Evolutionary conservation across 2,888 invertebrate species (phyloP).

Genomic region (Philereme vetulata): DNA sequence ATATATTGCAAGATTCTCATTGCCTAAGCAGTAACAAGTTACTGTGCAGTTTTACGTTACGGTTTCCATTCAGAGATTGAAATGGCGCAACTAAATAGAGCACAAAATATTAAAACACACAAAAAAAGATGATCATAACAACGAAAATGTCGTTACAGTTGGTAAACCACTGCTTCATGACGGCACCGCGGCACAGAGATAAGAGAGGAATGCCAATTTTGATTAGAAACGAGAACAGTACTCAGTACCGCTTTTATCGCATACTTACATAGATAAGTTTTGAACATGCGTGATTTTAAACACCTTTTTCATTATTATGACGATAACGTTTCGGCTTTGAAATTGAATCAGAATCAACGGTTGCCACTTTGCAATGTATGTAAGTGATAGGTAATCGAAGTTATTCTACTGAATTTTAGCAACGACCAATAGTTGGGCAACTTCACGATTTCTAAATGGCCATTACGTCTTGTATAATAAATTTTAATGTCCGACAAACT

Average conservation of each 20-base stretch:
- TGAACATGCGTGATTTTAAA: conserved; percentile 67
- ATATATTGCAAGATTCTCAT: conserved; percentile 59
- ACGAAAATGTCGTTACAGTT: conserved; percentile 56
- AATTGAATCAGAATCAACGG: conserved; percentile 22
- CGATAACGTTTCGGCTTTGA: conserved; percentile 38
- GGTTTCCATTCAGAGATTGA: conserved; percentile 32
- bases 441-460: conserved; percentile 33
- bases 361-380: conserved; percentile 20
- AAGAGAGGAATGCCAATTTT: conserved; percentile 76
- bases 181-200: conserved; percentile 57
- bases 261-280: conserved; percentile 70
- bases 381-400: conserved; percentile 22
- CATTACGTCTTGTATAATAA: conserved; percentile 35
- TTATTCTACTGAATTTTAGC: conserved; percentile 32
- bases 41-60: conserved; percentile 36
- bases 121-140: conserved; percentile 48
- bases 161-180: conserved; percentile 64
- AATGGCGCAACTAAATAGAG: conserved; percentile 39
- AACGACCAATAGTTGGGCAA: conserved; percentile 32
- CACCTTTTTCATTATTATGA: conserved; percentile 54
- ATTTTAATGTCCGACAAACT: conserved; percentile 42
- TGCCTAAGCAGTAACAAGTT: conserved; percentile 40
- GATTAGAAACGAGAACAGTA: conserved; percentile 76
- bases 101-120: conserved; percentile 33
- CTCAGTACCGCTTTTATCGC: conserved; percentile 63